A percentile compares a stretch with the other conserved stretches of the same genome.
phyloP scores from a whole-genome alignment of 2,888 invertebrate genomes.

The Noctua fimbriata region DNA sequence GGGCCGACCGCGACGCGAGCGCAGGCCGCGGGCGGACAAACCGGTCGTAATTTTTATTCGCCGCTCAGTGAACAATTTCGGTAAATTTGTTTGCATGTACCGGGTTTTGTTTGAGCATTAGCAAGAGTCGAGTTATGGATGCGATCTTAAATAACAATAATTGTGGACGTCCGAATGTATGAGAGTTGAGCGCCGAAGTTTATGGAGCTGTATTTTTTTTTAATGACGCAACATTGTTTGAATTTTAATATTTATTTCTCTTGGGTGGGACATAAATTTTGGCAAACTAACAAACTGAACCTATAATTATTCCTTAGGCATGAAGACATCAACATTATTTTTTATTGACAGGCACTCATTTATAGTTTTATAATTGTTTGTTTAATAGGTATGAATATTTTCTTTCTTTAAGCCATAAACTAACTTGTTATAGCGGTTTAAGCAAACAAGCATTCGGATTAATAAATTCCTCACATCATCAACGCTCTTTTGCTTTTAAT shows the following conservation, averaged over 20 bases:
- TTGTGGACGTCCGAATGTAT: constrained; percentile 72
- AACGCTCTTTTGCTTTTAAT: not conserved
- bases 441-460: not conserved
- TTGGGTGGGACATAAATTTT: constrained; percentile 56
- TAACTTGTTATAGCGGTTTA: not conserved
- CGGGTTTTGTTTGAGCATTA: constrained; percentile 85
- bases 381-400: constrained; percentile 11
- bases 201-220: constrained; percentile 67
- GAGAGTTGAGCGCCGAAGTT: constrained; percentile 61
- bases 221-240: constrained; percentile 67
- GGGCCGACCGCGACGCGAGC: constrained; percentile 62
- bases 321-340: constrained; percentile 53
- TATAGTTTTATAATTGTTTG: constrained; percentile 43
- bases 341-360: constrained; percentile 41
- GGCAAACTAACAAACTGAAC: constrained; percentile 56
- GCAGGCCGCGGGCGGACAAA: constrained; percentile 77
- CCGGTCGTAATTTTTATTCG: constrained; percentile 85
- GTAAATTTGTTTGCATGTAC: constrained; percentile 88
- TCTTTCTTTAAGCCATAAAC: not conserved
- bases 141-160: constrained; percentile 83
- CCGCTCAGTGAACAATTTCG: constrained; percentile 85
- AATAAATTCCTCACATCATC: not conserved
- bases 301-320: constrained; percentile 61
- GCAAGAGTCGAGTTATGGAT: constrained; percentile 81
- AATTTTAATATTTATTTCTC: constrained; percentile 67